Base-by-base conservation (phyloP, 2,113 vertebrate species). In the Trogon melanurus region DNA sequence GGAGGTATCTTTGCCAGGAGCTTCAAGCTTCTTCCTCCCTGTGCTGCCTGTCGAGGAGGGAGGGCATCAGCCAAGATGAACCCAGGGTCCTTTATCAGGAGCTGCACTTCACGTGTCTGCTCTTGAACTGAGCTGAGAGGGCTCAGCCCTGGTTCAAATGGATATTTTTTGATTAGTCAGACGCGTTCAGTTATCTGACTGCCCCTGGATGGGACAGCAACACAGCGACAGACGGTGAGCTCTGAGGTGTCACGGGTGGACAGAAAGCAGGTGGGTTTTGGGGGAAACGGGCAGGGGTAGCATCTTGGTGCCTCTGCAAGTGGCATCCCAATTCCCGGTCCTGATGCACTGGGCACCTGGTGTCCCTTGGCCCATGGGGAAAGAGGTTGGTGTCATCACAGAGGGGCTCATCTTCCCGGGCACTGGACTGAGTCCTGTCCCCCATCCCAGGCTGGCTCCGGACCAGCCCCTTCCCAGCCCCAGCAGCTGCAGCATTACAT, bases 391-490 rank as follows among this genome's bases (percentile, higher is more conserved):
- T 66, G 72, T 20, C 32, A 36, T 62, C 13, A 1, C 57, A 6
- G 2, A 0, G 5, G 38, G 41, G 3, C 1, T 81, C 14, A 2
- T 12, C 56, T 27, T 64, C 30, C 36, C 0, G 0, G 13, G 34
- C 0, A 0, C 48, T 54, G 22, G 53, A 27, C 84, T 64, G 72
- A 53, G 48, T 50, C 12, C 53, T 13, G 5, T 29, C 27, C 48
- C 34, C 26, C 38, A n/a, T 30, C 67, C 45, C 67, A 21, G n/a
- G 8, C n/a, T 1, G 2, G 32, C 83, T 30, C 57, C 3, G 2
- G 34, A 50, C 18, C 70, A 71, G 66, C 71, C 54, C 26, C 29
- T 30, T 67, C 25, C 60, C 64, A 60, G 30, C 61, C 62, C 34
- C 73, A 18, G 17, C 12, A 19, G 34, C 58, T 72, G 58, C 79